Evolutionary conservation across 2,888 invertebrate genomes (phyloP).

Genomic region (Calephelis perditalis): DNA sequence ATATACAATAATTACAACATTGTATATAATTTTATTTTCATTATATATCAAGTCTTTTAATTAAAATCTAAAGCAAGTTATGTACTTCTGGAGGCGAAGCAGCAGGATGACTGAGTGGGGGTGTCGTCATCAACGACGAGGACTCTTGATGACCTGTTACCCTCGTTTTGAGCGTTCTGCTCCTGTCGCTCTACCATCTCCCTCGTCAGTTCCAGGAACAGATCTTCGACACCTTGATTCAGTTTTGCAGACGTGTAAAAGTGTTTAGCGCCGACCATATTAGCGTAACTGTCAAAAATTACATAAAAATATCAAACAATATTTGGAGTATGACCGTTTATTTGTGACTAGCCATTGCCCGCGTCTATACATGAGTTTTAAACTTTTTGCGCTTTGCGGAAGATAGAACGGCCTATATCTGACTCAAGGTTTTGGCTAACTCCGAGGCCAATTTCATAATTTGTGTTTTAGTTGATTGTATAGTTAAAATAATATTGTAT

Average conservation of each 20-base stretch:
- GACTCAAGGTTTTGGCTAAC: too few species aligned
- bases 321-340: too few species aligned
- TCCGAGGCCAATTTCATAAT: too few species aligned
- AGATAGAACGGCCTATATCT: too few species aligned
- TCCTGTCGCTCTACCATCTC: slow-evolving; percentile 81
- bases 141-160: slow-evolving; percentile 49
- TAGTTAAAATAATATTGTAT: too few species aligned
- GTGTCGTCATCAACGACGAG: slow-evolving; percentile 66
- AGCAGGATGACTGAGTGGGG: slow-evolving; percentile 53
- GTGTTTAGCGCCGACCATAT: slow-evolving; percentile 94
- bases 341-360: too few species aligned
- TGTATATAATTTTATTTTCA: slow-evolving; percentile 3
- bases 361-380: too few species aligned
- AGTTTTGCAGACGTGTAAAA: slow-evolving; percentile 96
- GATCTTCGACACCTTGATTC: slow-evolving; percentile 93
- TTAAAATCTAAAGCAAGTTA: slow-evolving; percentile 15
- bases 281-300: slow-evolving; percentile 84
- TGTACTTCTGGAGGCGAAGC: slow-evolving; percentile 42
- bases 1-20: slow-evolving; percentile 13
- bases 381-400: too few species aligned
- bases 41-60: too few species aligned
- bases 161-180: slow-evolving; percentile 44
- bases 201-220: slow-evolving; percentile 90
- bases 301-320: slow-evolving; percentile 22
- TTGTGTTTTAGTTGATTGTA: too few species aligned